Base-by-base conservation (phyloP, 2,797 vertebrate species). In the Antennarius maculatus region DNA sequence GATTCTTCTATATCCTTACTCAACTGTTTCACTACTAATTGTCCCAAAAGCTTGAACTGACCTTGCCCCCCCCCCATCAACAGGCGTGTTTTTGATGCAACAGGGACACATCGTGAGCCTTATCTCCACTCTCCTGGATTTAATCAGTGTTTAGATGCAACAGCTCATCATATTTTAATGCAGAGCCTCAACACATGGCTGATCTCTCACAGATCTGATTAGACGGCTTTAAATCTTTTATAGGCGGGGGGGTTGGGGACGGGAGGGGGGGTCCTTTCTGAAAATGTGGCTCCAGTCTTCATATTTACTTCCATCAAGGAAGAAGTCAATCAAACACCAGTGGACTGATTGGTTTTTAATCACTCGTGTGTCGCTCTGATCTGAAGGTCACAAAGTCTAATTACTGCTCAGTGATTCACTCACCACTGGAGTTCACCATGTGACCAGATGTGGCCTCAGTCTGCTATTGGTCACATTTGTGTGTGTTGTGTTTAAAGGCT, bases 151-250 rank as follows among this genome's bases (percentile, higher is more conserved):
- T 54, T 57, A 54, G 16, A 59, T 51, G 58, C 45, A 54, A 51
- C 7, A 50, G 34, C 54, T 54, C 54, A 63, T 72, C 41, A 43
- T 11, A 64, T 39, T 71, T 72, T 58, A 64, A 72, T 71, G 60
- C 46, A 34, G 29, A 29, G 27, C 42, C 56, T 13, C 5, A 34
- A 48, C 54, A 70, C 16, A 42, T 6, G 7, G 31, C 16, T 0
- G n/a, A 14, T 53, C 65, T 58, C 71, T 9, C 2, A 45, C 47
- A 57, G 45, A 5, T 34, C 31, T 8, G 12, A 54, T 63, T 63
- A 48, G 41, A 63, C 53, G 34, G 42, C 17, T 63, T 74, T 58
- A 48, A 57, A 63, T 74, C 49, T 53, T 62, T 62, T 15, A 61
- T 53, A 23, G 23, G 23, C 23, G 2, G 23, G 23, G 23, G n/a